A percentile compares a stretch with the other conserved stretches of the same genome.
These are phyloP conservation scores for Poecilia velifera DNA, from an alignment of 2,797 vertebrate species.

Conservation along the genomic window DNA sequence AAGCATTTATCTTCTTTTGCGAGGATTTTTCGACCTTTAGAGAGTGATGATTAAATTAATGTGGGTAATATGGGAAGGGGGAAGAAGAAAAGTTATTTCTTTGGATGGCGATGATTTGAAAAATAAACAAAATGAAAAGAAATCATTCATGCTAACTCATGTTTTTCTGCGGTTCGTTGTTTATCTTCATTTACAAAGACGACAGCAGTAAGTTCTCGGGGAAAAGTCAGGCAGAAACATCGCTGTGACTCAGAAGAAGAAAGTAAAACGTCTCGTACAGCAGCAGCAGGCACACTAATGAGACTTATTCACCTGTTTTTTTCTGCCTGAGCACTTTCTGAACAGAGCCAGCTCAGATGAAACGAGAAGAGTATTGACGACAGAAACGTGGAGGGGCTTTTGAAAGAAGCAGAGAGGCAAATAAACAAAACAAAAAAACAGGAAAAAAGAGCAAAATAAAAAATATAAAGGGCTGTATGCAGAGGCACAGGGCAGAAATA, in stretches of 20 bases:
- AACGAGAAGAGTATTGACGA: slow-evolving; percentile 53
- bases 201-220: slow-evolving; percentile 41
- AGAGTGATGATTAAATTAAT: slow-evolving; percentile 1
- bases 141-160: slow-evolving; percentile 8
- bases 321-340: slow-evolving; percentile 46
- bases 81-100: not conserved
- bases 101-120: not conserved
- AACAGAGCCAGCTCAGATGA: slow-evolving; percentile 53
- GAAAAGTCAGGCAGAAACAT: slow-evolving; percentile 50
- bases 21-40: not conserved
- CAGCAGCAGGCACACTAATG: slow-evolving; percentile 40
- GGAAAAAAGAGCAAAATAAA: not conserved
- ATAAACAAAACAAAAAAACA: slow-evolving; percentile 9
- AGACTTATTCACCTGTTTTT: slow-evolving; percentile 56
- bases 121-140: slow-evolving; percentile 6
- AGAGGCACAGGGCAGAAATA: not conserved
- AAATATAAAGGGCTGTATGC: not conserved
- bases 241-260: slow-evolving; percentile 43
- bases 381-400: slow-evolving; percentile 30
- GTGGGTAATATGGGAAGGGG: not conserved
- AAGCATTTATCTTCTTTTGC: not conserved
- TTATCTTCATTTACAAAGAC: slow-evolving; percentile 27
- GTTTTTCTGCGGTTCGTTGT: slow-evolving; percentile 15
- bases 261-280: slow-evolving; percentile 32
- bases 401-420: slow-evolving; percentile 22